These are phyloP conservation scores for Bursaphelenchus okinawaensis DNA, from an alignment of 2,888 invertebrate species.

Conservation along the genomic window DNA sequence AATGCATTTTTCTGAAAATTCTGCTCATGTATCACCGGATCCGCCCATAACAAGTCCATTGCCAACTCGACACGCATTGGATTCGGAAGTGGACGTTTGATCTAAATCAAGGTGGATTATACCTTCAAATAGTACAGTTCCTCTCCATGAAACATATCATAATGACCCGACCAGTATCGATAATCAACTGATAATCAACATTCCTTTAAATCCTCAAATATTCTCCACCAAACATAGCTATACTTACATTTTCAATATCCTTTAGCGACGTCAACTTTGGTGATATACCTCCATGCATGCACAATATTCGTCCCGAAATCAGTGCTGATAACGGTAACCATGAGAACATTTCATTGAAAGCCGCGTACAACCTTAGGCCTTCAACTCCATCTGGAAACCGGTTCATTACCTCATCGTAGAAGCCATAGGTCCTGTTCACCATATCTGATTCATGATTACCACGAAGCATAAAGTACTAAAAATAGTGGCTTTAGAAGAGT, in stretches of 20 bases:
- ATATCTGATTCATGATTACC: slow-evolving; percentile 29
- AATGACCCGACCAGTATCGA: background rate
- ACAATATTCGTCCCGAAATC: slow-evolving; percentile 21
- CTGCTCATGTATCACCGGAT: slow-evolving; percentile 28
- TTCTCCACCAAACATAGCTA: too few relatives aligned
- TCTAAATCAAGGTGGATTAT: slow-evolving; percentile 12
- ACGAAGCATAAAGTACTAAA: slow-evolving; percentile 25
- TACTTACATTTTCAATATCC: slow-evolving; percentile 24
- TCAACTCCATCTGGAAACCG: slow-evolving; percentile 20
- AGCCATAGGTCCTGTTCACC: slow-evolving; percentile 30
- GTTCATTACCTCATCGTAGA: slow-evolving; percentile 21
- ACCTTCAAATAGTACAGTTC: too few relatives aligned
- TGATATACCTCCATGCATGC: slow-evolving; percentile 35
- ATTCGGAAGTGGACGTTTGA: slow-evolving; percentile 25
- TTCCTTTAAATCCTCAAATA: background rate
- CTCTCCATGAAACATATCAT: too few relatives aligned
- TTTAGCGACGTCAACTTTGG: slow-evolving; percentile 23
- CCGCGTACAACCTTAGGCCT: slow-evolving; percentile 19
- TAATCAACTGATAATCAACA: background rate
- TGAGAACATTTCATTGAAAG: slow-evolving; percentile 29
- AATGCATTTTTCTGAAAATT: slow-evolving; percentile 20
- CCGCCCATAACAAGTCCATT: slow-evolving; percentile 35
- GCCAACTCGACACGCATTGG: slow-evolving; percentile 18
- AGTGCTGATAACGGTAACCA: slow-evolving; percentile 29
- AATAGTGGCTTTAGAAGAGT: too few relatives aligned